Base-by-base conservation (phyloP, 2,888 invertebrate species). In the Sipunculus nudus region DNA sequence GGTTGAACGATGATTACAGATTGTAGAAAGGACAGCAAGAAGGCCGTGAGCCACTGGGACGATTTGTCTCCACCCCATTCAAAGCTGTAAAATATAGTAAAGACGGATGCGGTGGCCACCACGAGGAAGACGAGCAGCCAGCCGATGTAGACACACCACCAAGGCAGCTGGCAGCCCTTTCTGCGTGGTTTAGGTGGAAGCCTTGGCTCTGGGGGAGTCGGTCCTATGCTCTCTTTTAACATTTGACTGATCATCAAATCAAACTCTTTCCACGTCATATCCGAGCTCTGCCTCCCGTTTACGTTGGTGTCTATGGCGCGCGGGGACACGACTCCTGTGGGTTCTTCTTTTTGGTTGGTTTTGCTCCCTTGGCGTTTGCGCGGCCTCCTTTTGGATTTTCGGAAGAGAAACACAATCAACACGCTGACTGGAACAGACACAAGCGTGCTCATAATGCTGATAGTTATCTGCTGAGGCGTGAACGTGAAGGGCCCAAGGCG, bases 11-110 rank as follows among this genome's bases (percentile, higher is more conserved):
- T 32, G 23, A 69, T 56, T 1, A 75, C 67, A 10, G 76, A 75
- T 56, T 76, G 73, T 10, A 67, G 59, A 6, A 77, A 64, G n/a
- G 75, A 72, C 23, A 77, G 63, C 16, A 77, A 45, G 67, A 76
- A 71, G 10, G 77, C 65, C n/a, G 74, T 65, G 13, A 77, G 53
- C 77, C 77, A 77, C 26, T 69, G 68, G 19, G 68, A 48, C 2
- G 76, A 74, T 57, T 72, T 75, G 19, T 71, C 71, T 39, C 62
- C 61, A 13, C 76, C 76, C 76, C 76, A 76, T 52, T 76, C 69
- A 64, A 76, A 69, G 58, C 76, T 76, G 65, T 75, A 75, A 32
- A 72, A 60, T 26, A 75, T 70, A 16, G 73, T 75, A 32, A 76
- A 65, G 56, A 70, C 68, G 3, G 62, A 67, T 1, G 74, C 73